A percentile compares a stretch with the other conserved stretches of the same genome.
Evolutionary conservation across 2,113 vertebrate species (phyloP).

Genomic region (Gallinago jamesoni): DNA sequence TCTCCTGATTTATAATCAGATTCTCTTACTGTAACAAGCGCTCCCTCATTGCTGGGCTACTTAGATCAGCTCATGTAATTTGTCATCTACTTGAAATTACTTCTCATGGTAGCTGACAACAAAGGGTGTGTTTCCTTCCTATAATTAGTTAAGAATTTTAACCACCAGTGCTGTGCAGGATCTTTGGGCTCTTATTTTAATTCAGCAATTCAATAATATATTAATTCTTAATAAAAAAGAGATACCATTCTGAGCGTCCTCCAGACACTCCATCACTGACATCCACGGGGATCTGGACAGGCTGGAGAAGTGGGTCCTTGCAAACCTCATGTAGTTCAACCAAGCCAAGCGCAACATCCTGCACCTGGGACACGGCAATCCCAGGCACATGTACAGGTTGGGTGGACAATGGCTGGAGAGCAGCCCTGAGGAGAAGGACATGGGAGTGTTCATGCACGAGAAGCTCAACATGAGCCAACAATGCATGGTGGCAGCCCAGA

Average conservation of each 20-base stretch:
- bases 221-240: not conserved
- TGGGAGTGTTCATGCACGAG: too few species aligned
- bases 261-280: too few species aligned
- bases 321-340: too few species aligned
- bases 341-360: too few species aligned
- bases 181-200: not conserved
- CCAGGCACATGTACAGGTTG: too few species aligned
- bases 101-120: not conserved
- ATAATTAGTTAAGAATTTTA: not conserved
- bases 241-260: not conserved
- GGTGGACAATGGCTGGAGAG: too few species aligned
- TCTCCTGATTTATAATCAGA: slow-evolving; percentile 50
- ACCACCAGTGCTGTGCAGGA: not conserved
- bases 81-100: not conserved
- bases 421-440: too few species aligned
- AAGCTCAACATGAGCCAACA: too few species aligned
- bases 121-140: not conserved
- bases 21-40: slow-evolving; percentile 13
- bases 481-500: too few species aligned
- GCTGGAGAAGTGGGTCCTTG: too few species aligned
- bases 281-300: too few species aligned
- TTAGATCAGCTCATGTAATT: not conserved
- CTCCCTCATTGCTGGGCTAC: not conserved
- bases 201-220: not conserved
- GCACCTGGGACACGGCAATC: too few species aligned